A percentile compares a stretch with the other conserved stretches of the same genome.
These are phyloP conservation scores for Corydoras sp. DNA, from an alignment of 2,113 vertebrate genomes.

Conservation along the genomic window DNA sequence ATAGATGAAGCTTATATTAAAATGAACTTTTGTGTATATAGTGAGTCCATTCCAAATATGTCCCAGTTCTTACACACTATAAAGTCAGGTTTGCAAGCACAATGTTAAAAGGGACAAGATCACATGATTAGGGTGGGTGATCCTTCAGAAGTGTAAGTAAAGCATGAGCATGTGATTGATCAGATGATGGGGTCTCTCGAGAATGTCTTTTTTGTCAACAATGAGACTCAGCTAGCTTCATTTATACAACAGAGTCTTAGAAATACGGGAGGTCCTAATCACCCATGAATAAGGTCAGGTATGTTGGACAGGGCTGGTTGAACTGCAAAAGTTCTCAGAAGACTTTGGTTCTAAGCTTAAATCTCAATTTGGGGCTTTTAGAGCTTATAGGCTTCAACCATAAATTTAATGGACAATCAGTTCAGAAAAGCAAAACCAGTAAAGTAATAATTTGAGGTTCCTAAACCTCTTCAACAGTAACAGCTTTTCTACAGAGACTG, in stretches of 20 bases:
- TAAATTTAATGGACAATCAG: too few relatives aligned
- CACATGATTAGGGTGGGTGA: slow-evolving; percentile 19
- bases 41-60: background rate
- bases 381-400: too few relatives aligned
- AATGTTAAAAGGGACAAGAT: slow-evolving; percentile 4
- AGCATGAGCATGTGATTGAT: slow-evolving; percentile 25
- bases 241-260: background rate
- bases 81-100: background rate
- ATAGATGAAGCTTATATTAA: background rate
- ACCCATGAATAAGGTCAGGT: slow-evolving; percentile 14
- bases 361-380: background rate
- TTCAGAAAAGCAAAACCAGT: too few relatives aligned
- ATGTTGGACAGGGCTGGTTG: slow-evolving; percentile 7
- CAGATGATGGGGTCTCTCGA: slow-evolving; percentile 18
- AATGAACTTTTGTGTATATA: background rate
- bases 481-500: slow-evolving; percentile 40
- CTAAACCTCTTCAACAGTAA: background rate
- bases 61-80: background rate
- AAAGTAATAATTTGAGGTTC: too few relatives aligned
- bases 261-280: slow-evolving; percentile 25
- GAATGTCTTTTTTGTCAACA: slow-evolving; percentile 8
- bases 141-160: slow-evolving; percentile 11
- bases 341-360: slow-evolving; percentile 11
- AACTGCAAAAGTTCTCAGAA: background rate
- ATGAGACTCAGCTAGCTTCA: slow-evolving; percentile 22